These are phyloP conservation scores for Oriolus oriolus DNA, from an alignment of 2,113 vertebrate species.

Conservation along the genomic window DNA sequence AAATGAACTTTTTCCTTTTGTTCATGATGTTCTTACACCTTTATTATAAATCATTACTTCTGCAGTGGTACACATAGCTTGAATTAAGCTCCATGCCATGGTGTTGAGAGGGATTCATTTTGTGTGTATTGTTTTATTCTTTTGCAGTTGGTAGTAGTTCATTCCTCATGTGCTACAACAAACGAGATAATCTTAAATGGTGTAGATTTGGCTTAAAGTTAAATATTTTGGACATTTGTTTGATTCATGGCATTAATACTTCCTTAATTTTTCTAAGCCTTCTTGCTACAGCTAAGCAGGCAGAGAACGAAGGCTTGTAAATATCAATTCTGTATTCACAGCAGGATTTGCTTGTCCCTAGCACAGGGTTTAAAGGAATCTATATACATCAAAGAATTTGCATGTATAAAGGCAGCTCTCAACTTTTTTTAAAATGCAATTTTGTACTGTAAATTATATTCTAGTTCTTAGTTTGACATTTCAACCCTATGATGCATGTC, in stretches of 20 bases:
- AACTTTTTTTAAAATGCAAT: background rate
- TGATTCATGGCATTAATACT: background rate
- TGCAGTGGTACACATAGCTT: background rate
- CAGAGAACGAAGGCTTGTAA: background rate
- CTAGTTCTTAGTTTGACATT: background rate
- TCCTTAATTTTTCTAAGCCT: background rate
- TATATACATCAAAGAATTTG: background rate
- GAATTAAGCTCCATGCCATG: background rate
- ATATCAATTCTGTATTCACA: background rate
- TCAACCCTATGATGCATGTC: background rate
- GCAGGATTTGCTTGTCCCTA: background rate
- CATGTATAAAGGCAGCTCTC: background rate
- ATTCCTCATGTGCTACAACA: background rate
- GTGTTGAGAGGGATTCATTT: background rate
- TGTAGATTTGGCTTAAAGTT: background rate
- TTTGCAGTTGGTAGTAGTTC: background rate
- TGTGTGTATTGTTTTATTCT: background rate
- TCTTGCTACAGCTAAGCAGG: background rate
- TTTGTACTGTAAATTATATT: background rate
- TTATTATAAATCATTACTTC: background rate
- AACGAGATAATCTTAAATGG: background rate
- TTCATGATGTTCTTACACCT: background rate
- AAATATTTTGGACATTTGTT: background rate
- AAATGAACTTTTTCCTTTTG: background rate
- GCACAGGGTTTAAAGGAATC: background rate